Evolutionary conservation across 2,888 invertebrate genomes (phyloP).

Genomic region (Callimorpha dominula): DNA sequence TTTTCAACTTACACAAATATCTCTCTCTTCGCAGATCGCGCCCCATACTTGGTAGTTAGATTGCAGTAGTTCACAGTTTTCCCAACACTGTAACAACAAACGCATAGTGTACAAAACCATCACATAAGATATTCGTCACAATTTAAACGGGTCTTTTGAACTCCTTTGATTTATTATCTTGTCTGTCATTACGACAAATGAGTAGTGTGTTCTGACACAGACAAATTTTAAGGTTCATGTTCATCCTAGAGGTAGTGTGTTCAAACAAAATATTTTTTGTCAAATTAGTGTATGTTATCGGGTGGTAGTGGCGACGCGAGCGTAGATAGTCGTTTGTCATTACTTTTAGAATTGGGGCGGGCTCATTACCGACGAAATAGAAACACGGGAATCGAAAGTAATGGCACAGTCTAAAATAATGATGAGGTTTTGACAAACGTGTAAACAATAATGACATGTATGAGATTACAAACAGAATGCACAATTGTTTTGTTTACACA

Average conservation of each 20-base stretch:
- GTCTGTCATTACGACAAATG: slow-evolving; percentile 64
- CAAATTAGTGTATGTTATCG: slow-evolving; percentile 66
- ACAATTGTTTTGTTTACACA: neutral
- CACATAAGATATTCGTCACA: slow-evolving; percentile 59
- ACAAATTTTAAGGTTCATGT: slow-evolving; percentile 63
- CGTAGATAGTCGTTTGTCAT: slow-evolving; percentile 67
- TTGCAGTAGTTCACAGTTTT: slow-evolving; percentile 91
- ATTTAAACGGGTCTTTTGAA: slow-evolving; percentile 64
- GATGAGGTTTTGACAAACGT: slow-evolving; percentile 12
- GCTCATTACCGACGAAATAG: slow-evolving; percentile 52
- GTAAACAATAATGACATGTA: slow-evolving; percentile 18
- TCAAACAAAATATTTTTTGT: slow-evolving; percentile 60
- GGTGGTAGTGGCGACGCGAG: slow-evolving; percentile 55
- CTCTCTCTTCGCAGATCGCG: slow-evolving; percentile 90
- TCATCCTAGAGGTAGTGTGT: slow-evolving; percentile 53
- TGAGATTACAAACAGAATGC: slow-evolving; percentile 11
- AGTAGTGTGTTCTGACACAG: slow-evolving; percentile 61
- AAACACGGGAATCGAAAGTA: slow-evolving; percentile 37
- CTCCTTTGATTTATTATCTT: slow-evolving; percentile 61
- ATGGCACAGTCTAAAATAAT: slow-evolving; percentile 25
- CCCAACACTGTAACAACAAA: slow-evolving; percentile 91
- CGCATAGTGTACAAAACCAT: slow-evolving; percentile 52
- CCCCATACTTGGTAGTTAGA: slow-evolving; percentile 91
- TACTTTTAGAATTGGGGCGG: slow-evolving; percentile 60
- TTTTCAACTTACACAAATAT: slow-evolving; percentile 89